Percentiles rank a stretch among this genome's conserved stretches.
These are phyloP conservation scores for Silurus aristotelis DNA, from an alignment of 2,797 vertebrate genomes.

Conservation along the genomic window DNA sequence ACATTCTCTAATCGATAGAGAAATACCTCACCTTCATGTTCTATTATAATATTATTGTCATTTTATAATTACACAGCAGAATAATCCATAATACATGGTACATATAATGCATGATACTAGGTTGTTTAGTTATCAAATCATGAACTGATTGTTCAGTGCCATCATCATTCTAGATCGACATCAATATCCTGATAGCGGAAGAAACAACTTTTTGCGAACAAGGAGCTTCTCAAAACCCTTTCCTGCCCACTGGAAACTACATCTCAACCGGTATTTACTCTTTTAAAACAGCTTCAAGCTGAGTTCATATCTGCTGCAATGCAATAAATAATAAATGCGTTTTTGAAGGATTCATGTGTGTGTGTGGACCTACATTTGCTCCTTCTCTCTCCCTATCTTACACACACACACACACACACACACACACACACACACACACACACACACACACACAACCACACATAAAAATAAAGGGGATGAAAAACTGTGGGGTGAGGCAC, in stretches of 20 bases:
- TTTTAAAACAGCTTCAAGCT: constrained; percentile 28
- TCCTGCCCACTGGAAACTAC: not conserved
- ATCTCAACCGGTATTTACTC: constrained; percentile 26
- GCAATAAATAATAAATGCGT: constrained; percentile 42
- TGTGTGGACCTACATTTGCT: not conserved
- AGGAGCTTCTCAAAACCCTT: not conserved
- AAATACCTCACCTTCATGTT: not conserved
- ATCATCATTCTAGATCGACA: not conserved
- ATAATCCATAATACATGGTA: not conserved
- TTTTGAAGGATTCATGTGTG: constrained; percentile 28
- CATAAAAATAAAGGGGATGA: not conserved
- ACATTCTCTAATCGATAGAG: not conserved
- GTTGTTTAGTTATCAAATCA: not conserved
- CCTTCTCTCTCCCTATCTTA: not conserved
- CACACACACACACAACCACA: not conserved
- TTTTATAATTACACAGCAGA: not conserved
- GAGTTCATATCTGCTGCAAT: constrained; percentile 31
- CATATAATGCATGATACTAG: not conserved
- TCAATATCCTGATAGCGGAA: too few species aligned
- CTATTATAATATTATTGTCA: not conserved
- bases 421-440: not conserved
- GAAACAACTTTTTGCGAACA: not conserved
- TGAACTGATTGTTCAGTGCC: not conserved
- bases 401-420: too few species aligned
- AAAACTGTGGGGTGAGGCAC: not conserved